phyloP scores from a whole-genome alignment of 1,140 invertebrate species.

The Leucophenga varia region DNA sequence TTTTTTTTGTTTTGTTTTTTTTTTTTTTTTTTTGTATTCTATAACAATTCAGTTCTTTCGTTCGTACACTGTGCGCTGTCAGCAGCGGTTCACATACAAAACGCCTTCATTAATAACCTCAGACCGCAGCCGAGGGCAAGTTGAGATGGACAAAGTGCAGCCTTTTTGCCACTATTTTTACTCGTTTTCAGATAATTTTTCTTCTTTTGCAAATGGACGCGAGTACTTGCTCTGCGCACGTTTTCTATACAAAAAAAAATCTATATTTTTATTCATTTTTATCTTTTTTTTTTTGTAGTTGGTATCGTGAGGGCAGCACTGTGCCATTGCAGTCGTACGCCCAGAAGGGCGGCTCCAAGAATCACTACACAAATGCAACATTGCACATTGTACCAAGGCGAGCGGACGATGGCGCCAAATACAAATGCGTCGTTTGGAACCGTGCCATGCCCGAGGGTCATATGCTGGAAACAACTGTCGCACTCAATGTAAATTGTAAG shows the following conservation, averaged over 20 bases:
- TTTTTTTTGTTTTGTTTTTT: background rate
- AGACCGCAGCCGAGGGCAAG: no score
- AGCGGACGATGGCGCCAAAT: constrained; percentile 80
- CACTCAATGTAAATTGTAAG: constrained; percentile 88
- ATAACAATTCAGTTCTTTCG: background rate
- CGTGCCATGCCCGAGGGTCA: constrained; percentile 79
- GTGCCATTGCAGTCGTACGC: constrained; percentile 70
- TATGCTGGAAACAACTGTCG: constrained; percentile 75
- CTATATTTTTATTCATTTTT: constrained; percentile 12
- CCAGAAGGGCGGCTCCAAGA: constrained; percentile 67
- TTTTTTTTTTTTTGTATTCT: no score
- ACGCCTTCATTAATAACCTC: constrained; percentile 48
- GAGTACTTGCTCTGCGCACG: constrained; percentile 40
- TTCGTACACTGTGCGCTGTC: background rate
- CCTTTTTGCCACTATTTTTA: constrained; percentile 7
- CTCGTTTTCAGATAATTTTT: background rate
- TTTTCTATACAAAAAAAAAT: no score
- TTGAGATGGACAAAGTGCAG: background rate
- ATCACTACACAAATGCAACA: constrained; percentile 71
- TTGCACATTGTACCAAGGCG: constrained; percentile 75
- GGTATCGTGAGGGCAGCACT: constrained; percentile 68
- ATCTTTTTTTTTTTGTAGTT: constrained; percentile 57
- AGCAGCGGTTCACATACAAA: background rate
- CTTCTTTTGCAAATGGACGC: constrained; percentile 16
- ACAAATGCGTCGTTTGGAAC: constrained; percentile 85